These are phyloP conservation scores for Hestina assimilis DNA, from an alignment of 1,140 invertebrate genomes.

Conservation along the genomic window DNA sequence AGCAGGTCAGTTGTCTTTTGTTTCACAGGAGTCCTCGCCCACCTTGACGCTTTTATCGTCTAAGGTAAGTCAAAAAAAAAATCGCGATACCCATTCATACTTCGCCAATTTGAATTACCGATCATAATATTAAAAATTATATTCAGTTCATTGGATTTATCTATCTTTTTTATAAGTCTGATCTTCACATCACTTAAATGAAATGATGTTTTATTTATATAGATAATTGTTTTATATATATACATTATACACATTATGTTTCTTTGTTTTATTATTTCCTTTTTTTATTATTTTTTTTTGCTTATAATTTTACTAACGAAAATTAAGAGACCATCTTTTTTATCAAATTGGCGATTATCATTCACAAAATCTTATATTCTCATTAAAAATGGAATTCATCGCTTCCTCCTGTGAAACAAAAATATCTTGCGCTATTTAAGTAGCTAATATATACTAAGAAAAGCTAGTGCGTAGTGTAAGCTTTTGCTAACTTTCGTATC, in stretches of 20 bases:
- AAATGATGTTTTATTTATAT: not conserved
- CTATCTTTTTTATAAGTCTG: slow-evolving; percentile 1
- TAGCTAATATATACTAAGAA: too few relatives aligned
- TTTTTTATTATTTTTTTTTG: too few relatives aligned
- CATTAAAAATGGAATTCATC: slow-evolving; percentile 16
- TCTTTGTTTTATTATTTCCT: too few relatives aligned
- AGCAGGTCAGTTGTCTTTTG: slow-evolving; percentile 73
- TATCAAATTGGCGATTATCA: slow-evolving; percentile 9
- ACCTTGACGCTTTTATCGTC: slow-evolving; percentile 84
- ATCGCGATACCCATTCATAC: slow-evolving; percentile 27
- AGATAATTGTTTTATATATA: slow-evolving; percentile 9
- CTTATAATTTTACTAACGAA: too few relatives aligned
- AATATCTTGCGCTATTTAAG: not conserved
- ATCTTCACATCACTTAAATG: too few relatives aligned
- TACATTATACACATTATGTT: too few relatives aligned
- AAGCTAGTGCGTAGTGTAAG: too few relatives aligned
- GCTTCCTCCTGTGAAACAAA: slow-evolving; percentile 45
- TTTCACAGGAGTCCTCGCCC: slow-evolving; percentile 83
- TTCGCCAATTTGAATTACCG: slow-evolving; percentile 22
- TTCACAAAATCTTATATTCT: slow-evolving; percentile 11
- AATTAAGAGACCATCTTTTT: too few relatives aligned
- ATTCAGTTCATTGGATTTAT: not conserved
- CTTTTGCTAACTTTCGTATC: not conserved
- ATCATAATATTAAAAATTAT: not conserved
- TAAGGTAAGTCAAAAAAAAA: slow-evolving; percentile 80